Base-by-base conservation (phyloP, 1,140 invertebrate genomes). In the Lordiphosa clarofinis region DNA sequence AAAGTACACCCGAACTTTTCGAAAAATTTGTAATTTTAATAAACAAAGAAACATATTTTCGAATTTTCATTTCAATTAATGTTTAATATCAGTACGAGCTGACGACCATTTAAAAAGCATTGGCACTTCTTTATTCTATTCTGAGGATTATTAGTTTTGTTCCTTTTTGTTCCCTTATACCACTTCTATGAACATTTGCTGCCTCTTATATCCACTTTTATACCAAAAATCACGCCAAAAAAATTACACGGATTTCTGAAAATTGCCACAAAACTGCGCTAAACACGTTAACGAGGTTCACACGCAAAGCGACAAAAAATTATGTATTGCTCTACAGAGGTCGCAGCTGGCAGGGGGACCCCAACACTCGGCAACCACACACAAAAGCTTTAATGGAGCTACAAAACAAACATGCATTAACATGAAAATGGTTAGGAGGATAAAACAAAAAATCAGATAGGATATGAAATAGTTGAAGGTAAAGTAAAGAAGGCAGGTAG, bases 251-350 rank as follows among this genome's bases (percentile, higher is more conserved):
- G 64, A 73, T 69, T 73, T 78, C 56, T 73, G 55, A 69, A 66
- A 78, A 69, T 56, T 63, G 64, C 56, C 74, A 78, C 74, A 78
- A 78, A 78, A 78, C 59, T 66, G 64, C 47, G 74, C 64, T 79
- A 65, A 78, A 78, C 74, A 78, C 56, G 73, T 69, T 79, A 69
- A 74, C 74, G 64, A 59, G 75, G 56, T 64, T 35, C 55, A 65
- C 73, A 78, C 73, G 73, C 73, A 78, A 79, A 42, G 57, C 64
- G 52, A 11, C 58, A 52, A 40, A 48, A 47, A 53, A 71, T 71
- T 73, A 56, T 78, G 63, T 73, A 37, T 33, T 57, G 35, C 12
- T 47, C 38, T 37, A 11, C 8, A 19, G 42, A 48, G 35, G 10
- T 4, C 13, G 13, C 13, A 12, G 11, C 35, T 19, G 33, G 9